phyloP scores from a whole-genome alignment of 2,888 invertebrate species.

The Drosophila fungiperda region DNA sequence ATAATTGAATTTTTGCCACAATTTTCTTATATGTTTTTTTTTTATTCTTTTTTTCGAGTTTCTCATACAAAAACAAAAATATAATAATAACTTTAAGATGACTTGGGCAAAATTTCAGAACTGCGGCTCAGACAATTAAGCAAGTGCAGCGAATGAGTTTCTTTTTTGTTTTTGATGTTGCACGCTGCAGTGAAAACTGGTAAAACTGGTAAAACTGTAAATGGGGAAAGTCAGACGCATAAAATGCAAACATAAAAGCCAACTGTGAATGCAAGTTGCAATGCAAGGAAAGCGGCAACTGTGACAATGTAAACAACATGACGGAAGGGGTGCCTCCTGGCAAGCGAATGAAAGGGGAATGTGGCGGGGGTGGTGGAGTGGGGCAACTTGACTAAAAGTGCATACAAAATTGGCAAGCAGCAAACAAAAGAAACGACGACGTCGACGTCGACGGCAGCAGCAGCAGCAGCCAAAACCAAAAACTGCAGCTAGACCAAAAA shows the following conservation, averaged over 20 bases:
- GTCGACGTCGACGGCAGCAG: background rate
- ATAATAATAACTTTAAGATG: constrained; percentile 34
- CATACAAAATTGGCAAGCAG: constrained; percentile 77
- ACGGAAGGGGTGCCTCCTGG: constrained; percentile 40
- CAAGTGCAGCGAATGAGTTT: constrained; percentile 59
- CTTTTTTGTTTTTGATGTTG: constrained; percentile 1
- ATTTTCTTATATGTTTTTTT: background rate
- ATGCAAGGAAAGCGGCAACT: constrained; percentile 75
- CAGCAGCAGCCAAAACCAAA: constrained; percentile 58
- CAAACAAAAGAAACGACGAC: constrained; percentile 72
- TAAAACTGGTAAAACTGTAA: background rate
- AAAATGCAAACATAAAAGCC: constrained; percentile 71
- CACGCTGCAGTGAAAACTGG: constrained; percentile 26
- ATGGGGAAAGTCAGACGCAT: constrained; percentile 60
- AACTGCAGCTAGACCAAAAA: constrained; percentile 72
- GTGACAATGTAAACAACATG: constrained; percentile 78
- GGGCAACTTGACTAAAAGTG: constrained; percentile 64
- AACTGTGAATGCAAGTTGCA: constrained; percentile 77
- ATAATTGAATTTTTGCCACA: background rate
- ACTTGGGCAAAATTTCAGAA: constrained; percentile 14
- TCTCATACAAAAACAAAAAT: background rate
- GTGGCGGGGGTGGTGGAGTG: background rate
- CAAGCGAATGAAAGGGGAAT: background rate
- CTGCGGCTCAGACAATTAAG: constrained; percentile 66
- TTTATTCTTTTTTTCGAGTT: background rate